Percentiles rank a stretch among this genome's conserved stretches.
phyloP scores from a whole-genome alignment of 2,797 vertebrate species.

The Mormyrops boulengeri region DNA sequence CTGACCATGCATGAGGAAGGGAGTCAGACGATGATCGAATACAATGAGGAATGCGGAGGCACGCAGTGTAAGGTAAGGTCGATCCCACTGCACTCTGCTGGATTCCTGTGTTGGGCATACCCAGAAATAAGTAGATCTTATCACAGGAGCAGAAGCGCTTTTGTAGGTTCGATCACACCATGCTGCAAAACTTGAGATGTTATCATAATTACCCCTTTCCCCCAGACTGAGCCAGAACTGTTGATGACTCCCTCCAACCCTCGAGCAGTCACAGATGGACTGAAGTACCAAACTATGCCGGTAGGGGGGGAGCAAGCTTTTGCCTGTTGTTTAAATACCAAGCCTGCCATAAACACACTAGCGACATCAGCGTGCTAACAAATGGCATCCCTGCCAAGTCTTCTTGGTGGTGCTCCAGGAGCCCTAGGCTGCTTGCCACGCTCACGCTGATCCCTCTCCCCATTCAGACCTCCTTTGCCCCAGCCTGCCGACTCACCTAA shows the following conservation, averaged over 20 bases:
- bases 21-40: slow-evolving; percentile 66
- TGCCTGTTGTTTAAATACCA: not conserved
- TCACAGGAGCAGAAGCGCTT: not conserved
- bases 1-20: slow-evolving; percentile 39
- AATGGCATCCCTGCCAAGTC: not conserved
- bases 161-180: no score
- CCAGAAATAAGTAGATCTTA: not conserved
- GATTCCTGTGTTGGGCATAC: not conserved
- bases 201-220: not conserved
- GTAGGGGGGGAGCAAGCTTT: not conserved
- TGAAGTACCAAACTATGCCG: not conserved
- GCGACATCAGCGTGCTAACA: not conserved
- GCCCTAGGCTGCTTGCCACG: not conserved
- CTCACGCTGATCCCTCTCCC: not conserved
- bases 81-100: not conserved
- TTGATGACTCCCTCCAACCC: not conserved
- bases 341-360: not conserved
- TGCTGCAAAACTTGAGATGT: not conserved
- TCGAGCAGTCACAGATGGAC: not conserved
- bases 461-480: not conserved
- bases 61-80: slow-evolving; percentile 41
- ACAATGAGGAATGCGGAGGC: slow-evolving; percentile 66
- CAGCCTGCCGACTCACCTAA: not conserved
- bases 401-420: not conserved
- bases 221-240: not conserved